Base-by-base conservation (phyloP, 2,797 vertebrate genomes). In the Rhinella marina region DNA sequence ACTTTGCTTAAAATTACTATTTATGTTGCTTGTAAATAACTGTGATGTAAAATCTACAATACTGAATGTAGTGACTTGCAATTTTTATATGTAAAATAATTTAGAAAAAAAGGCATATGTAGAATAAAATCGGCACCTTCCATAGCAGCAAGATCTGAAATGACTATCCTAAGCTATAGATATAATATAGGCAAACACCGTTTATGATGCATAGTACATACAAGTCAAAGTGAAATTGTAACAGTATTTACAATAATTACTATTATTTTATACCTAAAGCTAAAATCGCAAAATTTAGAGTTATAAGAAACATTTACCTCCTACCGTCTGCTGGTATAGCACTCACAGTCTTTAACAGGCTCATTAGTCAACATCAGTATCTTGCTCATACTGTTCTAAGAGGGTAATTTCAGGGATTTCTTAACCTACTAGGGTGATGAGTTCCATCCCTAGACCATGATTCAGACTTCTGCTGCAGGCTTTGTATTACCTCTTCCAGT, bases 381-480 rank as follows among this genome's bases (percentile, higher is more conserved):
- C 59, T 82, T 66, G 72, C 84, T 86, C 70, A 68, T 82, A 70
- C 79, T 89, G 32, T 82, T 86, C 3, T 48, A 12, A 70, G 25
- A 61, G 66, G 73, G 78, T 88, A 52, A 57, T 76, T 57, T 82
- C 21, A 52, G 77, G 52, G 50, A 82, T 75, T 77, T 86, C n/a
- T 73, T 17, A 75, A 70, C 29, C 54, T 62, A 50, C 56, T 56
- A 50, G 29, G 62, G 32, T n/a, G 59, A 61, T 81, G 54, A 73
- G 62, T 84, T 84, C 79, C 79, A 89, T 52, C 87, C 41, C 12
- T 78, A n/a, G 13, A 50, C 54, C 76, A 89, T 89, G 72, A 86
- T 78, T 83, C 84, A 86, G 50, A 77, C 56, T 56, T 86, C 80
- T 52, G 23, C 27, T 56, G 27, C 52, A 83, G 80, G 56, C 32